Percentiles rank a stretch among this genome's conserved stretches.
Conservation (phyloP, 2,888 invertebrate species). For the Erebia epiphron region DNA sequence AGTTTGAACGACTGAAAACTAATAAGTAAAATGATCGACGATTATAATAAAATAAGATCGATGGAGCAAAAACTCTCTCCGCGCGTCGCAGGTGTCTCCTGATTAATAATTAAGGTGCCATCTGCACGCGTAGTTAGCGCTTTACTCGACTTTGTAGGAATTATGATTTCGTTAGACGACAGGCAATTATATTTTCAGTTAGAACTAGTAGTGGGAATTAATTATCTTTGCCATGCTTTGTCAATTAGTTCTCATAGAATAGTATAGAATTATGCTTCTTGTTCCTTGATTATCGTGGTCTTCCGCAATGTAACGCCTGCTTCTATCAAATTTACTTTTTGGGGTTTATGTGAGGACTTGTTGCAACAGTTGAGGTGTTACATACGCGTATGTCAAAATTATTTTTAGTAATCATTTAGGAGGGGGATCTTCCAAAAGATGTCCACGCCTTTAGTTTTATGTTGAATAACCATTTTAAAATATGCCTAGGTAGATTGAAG, state of each 20-base stretch:
- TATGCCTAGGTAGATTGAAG: too few species aligned
- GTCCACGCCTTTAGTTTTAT: too few species aligned
- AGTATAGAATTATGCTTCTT: too few species aligned
- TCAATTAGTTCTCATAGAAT: background rate
- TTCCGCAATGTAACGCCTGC: too few species aligned
- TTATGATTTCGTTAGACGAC: constrained; percentile 11
- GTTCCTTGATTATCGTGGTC: too few species aligned
- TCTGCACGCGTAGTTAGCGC: constrained; percentile 33
- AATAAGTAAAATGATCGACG: constrained; percentile 20
- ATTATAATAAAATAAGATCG: constrained; percentile 34
- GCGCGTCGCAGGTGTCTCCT: constrained; percentile 33
- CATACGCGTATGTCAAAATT: too few species aligned
- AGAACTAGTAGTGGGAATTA: background rate
- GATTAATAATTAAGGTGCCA: constrained; percentile 38
- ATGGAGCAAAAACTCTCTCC: constrained; percentile 34
- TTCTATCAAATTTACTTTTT: too few species aligned
- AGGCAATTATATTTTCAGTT: background rate
- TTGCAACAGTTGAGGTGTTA: too few species aligned
- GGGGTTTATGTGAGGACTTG: too few species aligned
- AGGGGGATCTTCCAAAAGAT: too few species aligned
- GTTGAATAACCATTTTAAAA: too few species aligned
- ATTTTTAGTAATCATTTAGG: too few species aligned
- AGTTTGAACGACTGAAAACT: background rate
- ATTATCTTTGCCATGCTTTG: constrained; percentile 16
- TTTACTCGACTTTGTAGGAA: constrained; percentile 18